Evolutionary conservation across 2,888 invertebrate species (phyloP).

Genomic region (Lamellibrachia columna): DNA sequence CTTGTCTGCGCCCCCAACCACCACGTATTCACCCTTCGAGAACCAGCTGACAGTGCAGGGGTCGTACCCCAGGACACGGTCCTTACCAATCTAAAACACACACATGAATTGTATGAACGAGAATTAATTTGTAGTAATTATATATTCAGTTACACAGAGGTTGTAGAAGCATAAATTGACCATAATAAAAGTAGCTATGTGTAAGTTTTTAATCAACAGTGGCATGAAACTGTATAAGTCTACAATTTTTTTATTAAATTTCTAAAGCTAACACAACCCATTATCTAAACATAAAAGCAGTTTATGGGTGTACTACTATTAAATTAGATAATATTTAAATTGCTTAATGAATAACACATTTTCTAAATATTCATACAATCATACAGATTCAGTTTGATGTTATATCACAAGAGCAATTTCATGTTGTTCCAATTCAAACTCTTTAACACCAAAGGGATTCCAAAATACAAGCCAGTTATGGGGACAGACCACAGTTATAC

Average conservation of each 20-base stretch:
- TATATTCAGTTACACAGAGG: background rate
- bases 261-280: too few relatives aligned
- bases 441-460: background rate
- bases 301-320: too few relatives aligned
- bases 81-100: conserved; percentile 69
- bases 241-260: too few relatives aligned
- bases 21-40: conserved; percentile 78
- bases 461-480: background rate
- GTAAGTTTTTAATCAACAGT: background rate
- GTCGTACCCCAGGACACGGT: conserved; percentile 75
- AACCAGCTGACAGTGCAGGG: conserved; percentile 82
- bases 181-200: background rate
- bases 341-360: background rate
- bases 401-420: background rate
- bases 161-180: background rate
- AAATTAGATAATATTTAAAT: too few relatives aligned
- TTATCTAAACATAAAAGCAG: background rate
- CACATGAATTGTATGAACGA: background rate
- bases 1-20: conserved; percentile 83
- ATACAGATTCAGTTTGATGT: background rate
- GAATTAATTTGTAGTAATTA: background rate
- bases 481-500: background rate
- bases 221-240: background rate
- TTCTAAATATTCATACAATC: background rate
- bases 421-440: background rate